Percentiles rank a stretch among this genome's conserved stretches.
Evolutionary conservation across 2,113 vertebrate species (phyloP).

Genomic region (Eulemur macaco): DNA sequence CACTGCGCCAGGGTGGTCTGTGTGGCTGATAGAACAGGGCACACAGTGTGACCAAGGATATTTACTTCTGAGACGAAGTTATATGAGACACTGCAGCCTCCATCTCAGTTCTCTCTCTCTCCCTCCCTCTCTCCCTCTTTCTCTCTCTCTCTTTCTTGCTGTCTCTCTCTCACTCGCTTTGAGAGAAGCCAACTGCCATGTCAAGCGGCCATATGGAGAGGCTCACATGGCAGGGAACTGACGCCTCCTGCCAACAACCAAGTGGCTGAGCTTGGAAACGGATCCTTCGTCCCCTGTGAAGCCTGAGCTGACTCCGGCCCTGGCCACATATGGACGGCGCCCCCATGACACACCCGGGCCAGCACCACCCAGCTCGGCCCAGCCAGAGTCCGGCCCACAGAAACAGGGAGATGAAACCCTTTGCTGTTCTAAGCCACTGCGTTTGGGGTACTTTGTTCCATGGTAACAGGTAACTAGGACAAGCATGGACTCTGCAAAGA

Average conservation of each 20-base stretch:
- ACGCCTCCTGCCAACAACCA: slow-evolving; percentile 27
- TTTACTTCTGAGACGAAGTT: background rate
- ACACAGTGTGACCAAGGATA: background rate
- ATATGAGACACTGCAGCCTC: background rate
- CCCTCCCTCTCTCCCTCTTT: background rate
- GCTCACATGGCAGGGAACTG: background rate
- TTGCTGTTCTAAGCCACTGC: background rate
- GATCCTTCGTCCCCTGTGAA: background rate
- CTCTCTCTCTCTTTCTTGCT: too few species aligned
- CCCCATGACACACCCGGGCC: background rate
- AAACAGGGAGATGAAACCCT: background rate
- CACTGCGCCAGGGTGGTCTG: background rate
- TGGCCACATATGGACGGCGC: background rate
- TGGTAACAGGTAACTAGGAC: background rate
- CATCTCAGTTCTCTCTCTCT: background rate
- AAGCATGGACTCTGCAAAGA: background rate
- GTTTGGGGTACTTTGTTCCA: background rate
- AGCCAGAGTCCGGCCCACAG: background rate
- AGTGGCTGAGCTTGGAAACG: background rate
- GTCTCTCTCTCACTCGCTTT: background rate
- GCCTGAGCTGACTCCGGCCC: background rate
- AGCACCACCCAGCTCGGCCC: background rate
- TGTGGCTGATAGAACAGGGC: background rate
- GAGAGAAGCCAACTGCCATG: background rate
- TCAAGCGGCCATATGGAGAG: slow-evolving; percentile 34